phyloP scores from a whole-genome alignment of 2,888 invertebrate genomes.

The Scelioninae gen. 1 region DNA sequence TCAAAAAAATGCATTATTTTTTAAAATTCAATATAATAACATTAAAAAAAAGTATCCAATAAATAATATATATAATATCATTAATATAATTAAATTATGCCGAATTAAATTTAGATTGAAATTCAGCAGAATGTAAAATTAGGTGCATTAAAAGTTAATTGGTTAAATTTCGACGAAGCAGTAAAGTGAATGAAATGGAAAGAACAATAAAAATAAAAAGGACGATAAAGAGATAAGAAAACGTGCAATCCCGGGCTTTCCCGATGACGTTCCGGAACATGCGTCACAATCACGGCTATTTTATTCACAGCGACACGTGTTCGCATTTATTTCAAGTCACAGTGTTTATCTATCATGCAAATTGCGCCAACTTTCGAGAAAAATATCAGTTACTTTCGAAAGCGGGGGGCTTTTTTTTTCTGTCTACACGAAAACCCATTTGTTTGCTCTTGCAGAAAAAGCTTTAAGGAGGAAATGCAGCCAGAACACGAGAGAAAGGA shows the following conservation, averaged over 20 bases:
- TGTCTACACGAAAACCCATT: slow-evolving; percentile 14
- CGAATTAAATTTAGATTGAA: too few relatives aligned
- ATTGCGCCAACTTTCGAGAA: slow-evolving; percentile 28
- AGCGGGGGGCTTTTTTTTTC: slow-evolving; percentile 31
- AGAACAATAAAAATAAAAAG: background rate
- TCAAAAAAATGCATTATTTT: too few relatives aligned
- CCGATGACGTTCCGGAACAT: slow-evolving; percentile 7
- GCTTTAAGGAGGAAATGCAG: background rate
- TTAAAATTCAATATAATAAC: too few relatives aligned
- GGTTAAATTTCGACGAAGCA: background rate
- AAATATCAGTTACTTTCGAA: slow-evolving; percentile 23
- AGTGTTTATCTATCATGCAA: slow-evolving; percentile 39
- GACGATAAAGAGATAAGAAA: background rate
- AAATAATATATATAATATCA: too few relatives aligned
- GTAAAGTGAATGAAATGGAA: too few relatives aligned
- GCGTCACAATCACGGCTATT: slow-evolving; percentile 16
- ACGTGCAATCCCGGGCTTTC: background rate
- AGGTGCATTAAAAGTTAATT: too few relatives aligned
- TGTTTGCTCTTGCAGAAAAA: slow-evolving; percentile 25
- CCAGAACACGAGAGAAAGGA: background rate
- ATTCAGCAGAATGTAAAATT: too few relatives aligned
- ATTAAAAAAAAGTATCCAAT: too few relatives aligned
- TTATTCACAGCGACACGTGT: slow-evolving; percentile 30
- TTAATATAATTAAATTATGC: too few relatives aligned
- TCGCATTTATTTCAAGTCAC: slow-evolving; percentile 16